These are phyloP conservation scores for Orthosia gracilis DNA, from an alignment of 2,888 invertebrate species.

Conservation along the genomic window DNA sequence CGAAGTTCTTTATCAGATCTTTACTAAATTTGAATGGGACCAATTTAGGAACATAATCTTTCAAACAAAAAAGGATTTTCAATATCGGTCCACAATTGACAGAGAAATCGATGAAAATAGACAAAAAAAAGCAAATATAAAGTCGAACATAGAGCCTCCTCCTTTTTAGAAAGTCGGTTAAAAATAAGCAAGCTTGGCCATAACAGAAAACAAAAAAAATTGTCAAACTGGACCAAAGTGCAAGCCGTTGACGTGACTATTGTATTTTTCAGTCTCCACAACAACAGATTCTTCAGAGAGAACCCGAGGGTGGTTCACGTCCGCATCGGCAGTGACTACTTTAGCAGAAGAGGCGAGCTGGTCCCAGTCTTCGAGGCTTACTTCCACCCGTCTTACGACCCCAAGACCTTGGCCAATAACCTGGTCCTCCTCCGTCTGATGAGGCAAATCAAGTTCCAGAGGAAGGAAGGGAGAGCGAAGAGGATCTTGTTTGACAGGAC, in stretches of 20 bases:
- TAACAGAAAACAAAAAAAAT: background rate
- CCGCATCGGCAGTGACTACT: conserved; percentile 73
- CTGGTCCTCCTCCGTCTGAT: conserved; percentile 69
- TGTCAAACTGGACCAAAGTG: background rate
- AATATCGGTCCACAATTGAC: no score
- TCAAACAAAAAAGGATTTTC: no score
- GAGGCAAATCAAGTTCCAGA: conserved; percentile 50
- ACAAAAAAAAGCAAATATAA: no score
- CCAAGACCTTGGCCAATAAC: conserved; percentile 70
- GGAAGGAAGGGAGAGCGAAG: conserved; percentile 55
- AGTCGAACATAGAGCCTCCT: no score
- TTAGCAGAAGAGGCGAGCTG: conserved; percentile 61
- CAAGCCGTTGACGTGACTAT: background rate
- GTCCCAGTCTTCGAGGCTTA: conserved; percentile 61
- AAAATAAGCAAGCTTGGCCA: background rate
- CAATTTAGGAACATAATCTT: no score
- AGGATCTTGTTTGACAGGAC: conserved; percentile 66
- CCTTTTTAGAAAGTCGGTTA: no score
- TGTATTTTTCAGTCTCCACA: conserved; percentile 62
- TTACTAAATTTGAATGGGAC: no score
- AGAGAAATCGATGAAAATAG: no score
- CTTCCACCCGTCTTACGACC: conserved; percentile 73
- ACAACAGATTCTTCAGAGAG: conserved; percentile 60
- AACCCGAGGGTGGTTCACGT: conserved; percentile 57
- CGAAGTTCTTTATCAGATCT: no score